Evolutionary conservation across 2,797 vertebrate species (phyloP).

Genomic region (Pseudocheirus occidentalis): DNA sequence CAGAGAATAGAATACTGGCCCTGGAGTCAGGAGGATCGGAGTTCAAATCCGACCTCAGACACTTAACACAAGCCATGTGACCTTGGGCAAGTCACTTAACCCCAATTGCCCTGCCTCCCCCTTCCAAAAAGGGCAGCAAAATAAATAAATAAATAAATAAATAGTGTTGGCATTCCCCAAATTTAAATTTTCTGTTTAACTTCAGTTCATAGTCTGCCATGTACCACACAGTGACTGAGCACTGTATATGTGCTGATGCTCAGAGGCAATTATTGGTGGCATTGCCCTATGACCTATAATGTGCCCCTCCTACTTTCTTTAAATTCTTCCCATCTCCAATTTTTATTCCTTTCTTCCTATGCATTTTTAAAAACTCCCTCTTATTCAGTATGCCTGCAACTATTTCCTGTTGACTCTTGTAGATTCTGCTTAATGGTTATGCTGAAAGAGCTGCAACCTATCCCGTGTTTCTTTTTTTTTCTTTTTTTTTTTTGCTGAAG

Average conservation of each 20-base stretch:
- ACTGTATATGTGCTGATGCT: background rate
- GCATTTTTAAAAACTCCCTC: background rate
- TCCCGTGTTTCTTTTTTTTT: too few relatives aligned
- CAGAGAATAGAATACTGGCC: too few relatives aligned
- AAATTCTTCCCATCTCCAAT: background rate
- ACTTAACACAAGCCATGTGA: too few relatives aligned
- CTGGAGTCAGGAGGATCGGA: too few relatives aligned
- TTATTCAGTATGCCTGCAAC: background rate
- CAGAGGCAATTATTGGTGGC: background rate
- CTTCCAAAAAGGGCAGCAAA: too few relatives aligned
- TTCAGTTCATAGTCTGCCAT: background rate
- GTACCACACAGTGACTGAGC: background rate
- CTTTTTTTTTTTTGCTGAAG: conserved; percentile 81
- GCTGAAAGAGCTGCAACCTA: background rate
- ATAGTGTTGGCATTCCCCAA: conserved; percentile 1
- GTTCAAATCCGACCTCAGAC: too few relatives aligned
- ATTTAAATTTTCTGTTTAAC: background rate
- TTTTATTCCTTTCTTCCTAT: background rate
- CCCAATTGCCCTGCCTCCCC: too few relatives aligned
- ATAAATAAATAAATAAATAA: too few relatives aligned
- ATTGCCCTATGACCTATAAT: too few relatives aligned
- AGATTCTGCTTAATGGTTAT: background rate
- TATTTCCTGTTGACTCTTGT: background rate
- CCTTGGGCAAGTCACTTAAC: too few relatives aligned
- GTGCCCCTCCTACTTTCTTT: background rate